Base-by-base conservation (phyloP, 2,797 vertebrate species). In the Triplophysa yarkandensis region DNA sequence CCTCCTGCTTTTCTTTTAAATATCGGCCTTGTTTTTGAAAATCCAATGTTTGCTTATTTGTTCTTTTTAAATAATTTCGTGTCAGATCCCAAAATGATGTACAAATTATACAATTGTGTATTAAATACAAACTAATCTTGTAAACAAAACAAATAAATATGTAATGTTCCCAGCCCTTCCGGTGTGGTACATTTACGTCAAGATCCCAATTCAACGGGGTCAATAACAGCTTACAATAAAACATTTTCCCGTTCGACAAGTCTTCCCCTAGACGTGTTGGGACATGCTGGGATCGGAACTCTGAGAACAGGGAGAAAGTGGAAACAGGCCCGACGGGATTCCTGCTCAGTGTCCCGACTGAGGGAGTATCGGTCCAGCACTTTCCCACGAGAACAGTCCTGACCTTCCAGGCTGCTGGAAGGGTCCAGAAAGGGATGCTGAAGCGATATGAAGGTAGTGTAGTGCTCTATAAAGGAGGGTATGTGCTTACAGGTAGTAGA, bases 241-340 rank as follows among this genome's bases (percentile, higher is more conserved):
- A 58, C 87, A 84, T 86, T 84, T 71, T 76, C 76, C 55, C 50
- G 58, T 72, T 52, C 68, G 60, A 43, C 83, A 86, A 85, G 88
- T 88, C 86, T 88, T 88, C 86, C 86, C 87, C 83, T 84, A 86
- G 84, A 62, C 82, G 67, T 76, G 82, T 71, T 75, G 43, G 66
- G 73, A 78, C 82, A 76, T 21, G 82, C 68, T 61, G 34, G 78
- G 74, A 83, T 81, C 41, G 72, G 66, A 43, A 80, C 78, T 74
- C 52, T 13, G 71, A 80, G 77, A 50, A 19, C 68, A 70, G 44
- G 43, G 73, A 76, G 78, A 83, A 79, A 79, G 73, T 54, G 79
- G 67, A 77, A 83, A 83, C 82, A 62, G 76, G 80, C 77, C 61
- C 54, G 65, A 77, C 82, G n/a, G 73, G 80, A 83, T 83, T 83